phyloP scores from a whole-genome alignment of 2,888 invertebrate genomes.

The Lasioglossum pauxillum region DNA sequence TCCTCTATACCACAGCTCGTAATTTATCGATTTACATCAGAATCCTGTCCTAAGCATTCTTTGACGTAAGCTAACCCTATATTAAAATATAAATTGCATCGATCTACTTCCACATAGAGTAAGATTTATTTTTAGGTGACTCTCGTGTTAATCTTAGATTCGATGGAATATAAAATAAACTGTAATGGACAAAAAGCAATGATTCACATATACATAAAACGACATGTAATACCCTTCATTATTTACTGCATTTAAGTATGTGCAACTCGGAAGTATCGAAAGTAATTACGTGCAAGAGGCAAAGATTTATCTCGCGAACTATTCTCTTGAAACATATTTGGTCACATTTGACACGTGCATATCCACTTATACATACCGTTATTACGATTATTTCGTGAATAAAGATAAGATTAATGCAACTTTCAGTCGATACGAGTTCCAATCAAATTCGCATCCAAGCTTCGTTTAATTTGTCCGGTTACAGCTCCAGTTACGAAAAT shows the following conservation, averaged over 20 bases:
- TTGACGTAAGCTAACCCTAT: constrained; percentile 45
- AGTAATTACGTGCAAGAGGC: neutral
- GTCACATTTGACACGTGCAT: neutral
- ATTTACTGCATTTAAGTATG: neutral
- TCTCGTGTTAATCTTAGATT: constrained; percentile 33
- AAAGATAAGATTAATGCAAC: neutral
- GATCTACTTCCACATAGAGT: constrained; percentile 18
- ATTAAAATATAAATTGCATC: constrained; percentile 51
- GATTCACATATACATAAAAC: neutral
- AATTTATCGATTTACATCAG: constrained; percentile 38
- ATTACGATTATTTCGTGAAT: neutral
- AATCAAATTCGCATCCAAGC: neutral
- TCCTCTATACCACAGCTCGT: neutral
- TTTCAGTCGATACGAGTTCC: neutral
- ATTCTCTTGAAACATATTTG: neutral
- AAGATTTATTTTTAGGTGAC: constrained; percentile 38
- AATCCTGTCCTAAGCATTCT: constrained; percentile 27
- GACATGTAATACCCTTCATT: neutral
- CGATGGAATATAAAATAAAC: constrained; percentile 2
- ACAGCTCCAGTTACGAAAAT: neutral
- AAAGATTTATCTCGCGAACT: neutral
- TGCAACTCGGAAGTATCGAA: neutral
- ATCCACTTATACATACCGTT: neutral
- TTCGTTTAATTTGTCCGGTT: neutral
- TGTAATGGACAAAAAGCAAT: neutral